Conservation (phyloP, 2,113 vertebrate genomes). For the Galeopterus variegatus region DNA sequence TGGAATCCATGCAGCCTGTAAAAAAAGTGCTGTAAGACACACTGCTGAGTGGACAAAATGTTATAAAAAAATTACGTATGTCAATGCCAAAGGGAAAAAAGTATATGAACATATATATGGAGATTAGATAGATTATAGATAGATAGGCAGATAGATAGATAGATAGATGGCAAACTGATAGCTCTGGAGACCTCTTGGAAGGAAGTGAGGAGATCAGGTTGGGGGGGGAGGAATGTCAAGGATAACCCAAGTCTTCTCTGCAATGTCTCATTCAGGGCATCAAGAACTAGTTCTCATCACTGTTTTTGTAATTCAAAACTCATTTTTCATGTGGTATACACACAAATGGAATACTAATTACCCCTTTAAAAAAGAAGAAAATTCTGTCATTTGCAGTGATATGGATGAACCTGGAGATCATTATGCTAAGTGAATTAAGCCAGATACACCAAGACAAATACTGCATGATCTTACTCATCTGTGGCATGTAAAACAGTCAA, state of each 20-base stretch:
- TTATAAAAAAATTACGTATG: not conserved
- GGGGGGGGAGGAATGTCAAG: not conserved
- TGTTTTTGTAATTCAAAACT: not conserved
- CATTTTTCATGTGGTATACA: not conserved
- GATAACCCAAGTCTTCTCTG: not conserved
- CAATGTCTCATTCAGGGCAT: not conserved
- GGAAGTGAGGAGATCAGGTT: too few relatives aligned
- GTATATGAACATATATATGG: not conserved
- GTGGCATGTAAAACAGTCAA: not conserved
- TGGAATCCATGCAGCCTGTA: not conserved
- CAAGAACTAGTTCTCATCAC: not conserved
- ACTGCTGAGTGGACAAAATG: not conserved
- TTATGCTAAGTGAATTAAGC: too few relatives aligned
- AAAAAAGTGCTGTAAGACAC: not conserved
- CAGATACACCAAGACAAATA: too few relatives aligned
- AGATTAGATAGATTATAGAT: not conserved
- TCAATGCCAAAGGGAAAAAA: not conserved
- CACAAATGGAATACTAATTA: not conserved
- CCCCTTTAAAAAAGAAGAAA: not conserved
- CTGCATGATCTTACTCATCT: not conserved
- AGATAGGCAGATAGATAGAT: not conserved
- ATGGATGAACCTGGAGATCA: too few relatives aligned
- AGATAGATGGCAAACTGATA: not conserved
- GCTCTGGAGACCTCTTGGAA: not conserved
- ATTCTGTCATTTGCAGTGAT: not conserved